A percentile compares a stretch with the other conserved stretches of the same genome.
Evolutionary conservation across 2,888 invertebrate genomes (phyloP).

Genomic region (Hyposoter didymator): DNA sequence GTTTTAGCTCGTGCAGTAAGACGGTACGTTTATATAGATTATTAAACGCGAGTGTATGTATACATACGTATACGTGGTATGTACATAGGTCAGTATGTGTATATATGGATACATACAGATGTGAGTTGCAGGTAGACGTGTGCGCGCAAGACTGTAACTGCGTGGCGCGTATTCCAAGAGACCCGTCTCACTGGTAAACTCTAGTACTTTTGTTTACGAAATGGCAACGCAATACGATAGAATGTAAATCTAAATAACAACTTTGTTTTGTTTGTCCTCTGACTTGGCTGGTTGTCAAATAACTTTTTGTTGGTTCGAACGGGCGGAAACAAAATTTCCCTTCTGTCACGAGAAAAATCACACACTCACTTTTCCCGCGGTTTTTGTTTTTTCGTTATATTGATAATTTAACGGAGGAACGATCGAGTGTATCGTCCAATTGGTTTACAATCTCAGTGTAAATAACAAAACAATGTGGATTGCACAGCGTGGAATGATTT

Average conservation of each 20-base stretch:
- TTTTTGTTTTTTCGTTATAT: conserved; percentile 8
- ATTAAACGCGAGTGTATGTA: conserved; percentile 12
- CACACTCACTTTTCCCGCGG: conserved; percentile 57
- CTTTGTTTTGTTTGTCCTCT: neutral
- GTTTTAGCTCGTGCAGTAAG: conserved; percentile 25
- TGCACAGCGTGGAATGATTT: conserved; percentile 43
- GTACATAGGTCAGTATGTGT: neutral
- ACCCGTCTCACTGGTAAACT: conserved; percentile 21
- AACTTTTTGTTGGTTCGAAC: neutral
- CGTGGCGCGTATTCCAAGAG: conserved; percentile 45
- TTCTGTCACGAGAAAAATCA: conserved; percentile 25
- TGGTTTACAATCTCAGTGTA: conserved; percentile 23
- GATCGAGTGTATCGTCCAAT: neutral
- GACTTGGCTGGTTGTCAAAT: neutral
- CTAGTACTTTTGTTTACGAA: conserved; percentile 43
- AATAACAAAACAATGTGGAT: conserved; percentile 56
- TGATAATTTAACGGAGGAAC: neutral
- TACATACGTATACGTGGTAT: neutral
- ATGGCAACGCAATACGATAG: conserved; percentile 1
- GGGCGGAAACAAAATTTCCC: neutral
- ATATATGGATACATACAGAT: neutral
- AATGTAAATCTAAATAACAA: conserved; percentile 8
- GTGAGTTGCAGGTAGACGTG: conserved; percentile 19
- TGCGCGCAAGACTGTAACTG: conserved; percentile 41
- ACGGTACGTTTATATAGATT: conserved; percentile 29